phyloP scores from a whole-genome alignment of 1,140 invertebrate genomes.

The Euglossa dilemma region DNA sequence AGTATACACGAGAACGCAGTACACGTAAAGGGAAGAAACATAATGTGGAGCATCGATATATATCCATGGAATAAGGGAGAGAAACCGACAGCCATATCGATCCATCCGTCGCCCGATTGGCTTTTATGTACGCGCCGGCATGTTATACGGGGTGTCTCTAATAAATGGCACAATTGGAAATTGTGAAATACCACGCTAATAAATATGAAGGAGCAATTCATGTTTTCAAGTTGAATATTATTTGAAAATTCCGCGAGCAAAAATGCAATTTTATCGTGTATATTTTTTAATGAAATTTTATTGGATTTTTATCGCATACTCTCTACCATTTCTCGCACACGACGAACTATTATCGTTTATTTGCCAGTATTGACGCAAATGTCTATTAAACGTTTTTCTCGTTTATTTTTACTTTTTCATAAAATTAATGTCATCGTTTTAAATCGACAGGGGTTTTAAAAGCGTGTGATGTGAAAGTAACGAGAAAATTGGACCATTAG shows the following conservation, averaged over 20 bases:
- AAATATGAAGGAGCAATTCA: not conserved
- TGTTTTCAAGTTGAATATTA: not conserved
- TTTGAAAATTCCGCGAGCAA: too few species aligned
- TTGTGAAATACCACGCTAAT: not conserved
- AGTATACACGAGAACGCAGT: not conserved
- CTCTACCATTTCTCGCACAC: not conserved
- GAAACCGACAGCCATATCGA: constrained; percentile 50
- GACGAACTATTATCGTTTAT: not conserved
- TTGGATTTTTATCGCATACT: not conserved
- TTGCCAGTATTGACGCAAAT: not conserved
- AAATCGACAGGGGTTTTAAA: not conserved
- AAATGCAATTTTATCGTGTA: not conserved
- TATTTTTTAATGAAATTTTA: not conserved
- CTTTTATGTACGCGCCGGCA: constrained; percentile 40
- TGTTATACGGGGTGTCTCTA: constrained; percentile 13
- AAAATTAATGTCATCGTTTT: not conserved
- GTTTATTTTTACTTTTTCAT: not conserved
- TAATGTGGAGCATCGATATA: constrained; percentile 54
- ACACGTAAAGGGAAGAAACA: constrained; percentile 9
- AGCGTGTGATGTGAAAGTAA: not conserved
- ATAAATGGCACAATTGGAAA: not conserved
- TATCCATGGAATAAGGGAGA: constrained; percentile 50
- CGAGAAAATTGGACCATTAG: not conserved
- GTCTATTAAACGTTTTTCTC: not conserved
- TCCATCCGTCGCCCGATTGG: constrained; percentile 49